Evolutionary conservation across 2,888 invertebrate genomes (phyloP), one percentile per base, ranked within the genome.

Genomic region (Chymomyza amoena): DNA sequence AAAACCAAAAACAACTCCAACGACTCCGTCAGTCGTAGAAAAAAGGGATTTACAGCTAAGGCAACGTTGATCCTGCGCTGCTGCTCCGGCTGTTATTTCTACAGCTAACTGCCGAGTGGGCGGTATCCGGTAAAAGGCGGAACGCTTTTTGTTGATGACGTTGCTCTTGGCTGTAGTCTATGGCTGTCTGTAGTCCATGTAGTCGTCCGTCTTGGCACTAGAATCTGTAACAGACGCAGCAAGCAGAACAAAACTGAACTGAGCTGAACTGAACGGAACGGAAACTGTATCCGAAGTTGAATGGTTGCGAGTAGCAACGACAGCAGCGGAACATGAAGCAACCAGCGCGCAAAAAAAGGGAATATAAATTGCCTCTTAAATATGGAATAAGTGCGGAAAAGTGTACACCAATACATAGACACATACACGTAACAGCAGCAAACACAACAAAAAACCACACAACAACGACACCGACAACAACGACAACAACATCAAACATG

Each of bases 291-390:
- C 88, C 88, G 75, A 83, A 86, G 87, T 83, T 83, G 88, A 88
- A 88, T 83, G 79, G 79, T 60, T 76, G 81, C 72, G n/a, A 32
- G 50, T 36, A 54, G 50, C 60, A 60, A 52, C 50, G 59, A 64
- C 68, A 72, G 66, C 70, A 78, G 72, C 75, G 70, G 68, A 72
- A 62, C 28, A 32, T 32, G 50, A 66, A 25, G 25, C 25, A 25
- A 25, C 2, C 25, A 25, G 25, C 25, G 20, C 62, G 66, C 61
- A 78, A 75, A 72, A 84, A 89, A 90, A 90, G 87, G 87, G 90
- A 90, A 90, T 90, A 90, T 90, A 90, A 91, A 90, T 91, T 90
- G 90, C 88, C 89, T 89, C 87, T 91, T 91, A 90, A 90, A 89
- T 89, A 87, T 84, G 89, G 82, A 90, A 89, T 87, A 87, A 90